phyloP scores from a whole-genome alignment of 2,113 vertebrate species.

The Dipodomys merriami region DNA sequence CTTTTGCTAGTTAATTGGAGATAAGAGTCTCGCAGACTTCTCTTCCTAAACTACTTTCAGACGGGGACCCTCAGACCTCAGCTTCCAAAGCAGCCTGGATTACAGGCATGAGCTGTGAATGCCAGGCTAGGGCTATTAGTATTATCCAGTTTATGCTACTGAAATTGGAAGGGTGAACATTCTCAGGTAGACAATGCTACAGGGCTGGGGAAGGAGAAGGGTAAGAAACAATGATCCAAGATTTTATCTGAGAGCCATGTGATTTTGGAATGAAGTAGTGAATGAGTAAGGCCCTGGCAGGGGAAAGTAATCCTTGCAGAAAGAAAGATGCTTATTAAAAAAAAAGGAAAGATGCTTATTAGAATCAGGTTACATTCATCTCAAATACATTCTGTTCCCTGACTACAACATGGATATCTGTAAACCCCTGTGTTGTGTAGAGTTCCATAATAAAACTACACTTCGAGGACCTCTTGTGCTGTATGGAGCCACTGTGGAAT shows the following conservation, averaged over 20 bases:
- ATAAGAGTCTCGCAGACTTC: too few relatives aligned
- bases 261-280: neutral
- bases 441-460: neutral
- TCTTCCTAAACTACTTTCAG: too few relatives aligned
- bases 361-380: neutral
- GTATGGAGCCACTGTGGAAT: neutral
- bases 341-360: neutral
- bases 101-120: too few relatives aligned
- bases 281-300: neutral
- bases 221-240: neutral
- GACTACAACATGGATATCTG: neutral
- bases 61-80: too few relatives aligned
- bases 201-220: neutral
- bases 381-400: neutral
- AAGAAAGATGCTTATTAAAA: conserved; percentile 1
- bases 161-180: neutral
- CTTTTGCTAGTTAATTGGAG: too few relatives aligned
- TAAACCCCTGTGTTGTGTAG: neutral
- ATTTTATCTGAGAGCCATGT: neutral
- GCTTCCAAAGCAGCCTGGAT: too few relatives aligned
- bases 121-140: neutral
- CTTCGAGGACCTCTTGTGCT: neutral
- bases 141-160: neutral
- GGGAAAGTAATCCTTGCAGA: neutral
- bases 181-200: neutral